Percentiles rank a stretch among this genome's conserved stretches.
These are phyloP conservation scores for Distichodus sexfasciatus DNA, from an alignment of 2,797 vertebrate species.

Conservation along the genomic window DNA sequence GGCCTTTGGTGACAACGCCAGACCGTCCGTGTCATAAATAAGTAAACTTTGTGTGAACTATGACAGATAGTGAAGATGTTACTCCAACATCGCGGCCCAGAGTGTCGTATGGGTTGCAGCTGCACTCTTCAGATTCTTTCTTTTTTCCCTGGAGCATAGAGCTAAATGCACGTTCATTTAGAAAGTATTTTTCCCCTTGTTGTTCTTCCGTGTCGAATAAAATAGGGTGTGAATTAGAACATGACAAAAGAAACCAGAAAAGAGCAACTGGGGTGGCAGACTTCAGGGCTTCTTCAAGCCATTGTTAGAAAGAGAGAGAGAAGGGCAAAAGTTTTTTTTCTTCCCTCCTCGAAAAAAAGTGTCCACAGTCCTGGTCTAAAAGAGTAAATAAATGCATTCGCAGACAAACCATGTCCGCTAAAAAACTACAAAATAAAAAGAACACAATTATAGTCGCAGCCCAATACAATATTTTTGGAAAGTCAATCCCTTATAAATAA, in stretches of 20 bases:
- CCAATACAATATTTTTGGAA: no score
- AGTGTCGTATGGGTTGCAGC: constrained; percentile 57
- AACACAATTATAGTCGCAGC: no score
- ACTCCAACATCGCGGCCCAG: constrained; percentile 63
- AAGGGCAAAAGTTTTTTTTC: no score
- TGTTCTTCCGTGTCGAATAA: neutral
- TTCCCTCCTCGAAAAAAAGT: no score
- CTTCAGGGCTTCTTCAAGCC: no score
- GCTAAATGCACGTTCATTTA: constrained; percentile 60
- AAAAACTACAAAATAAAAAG: no score
- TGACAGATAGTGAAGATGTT: constrained; percentile 63
- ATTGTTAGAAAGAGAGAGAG: no score
- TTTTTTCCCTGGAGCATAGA: constrained; percentile 51
- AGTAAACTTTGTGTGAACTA: constrained; percentile 66
- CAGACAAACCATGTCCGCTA: no score
- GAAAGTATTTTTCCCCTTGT: constrained; percentile 61
- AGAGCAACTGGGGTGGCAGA: no score
- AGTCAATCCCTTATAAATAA: no score
- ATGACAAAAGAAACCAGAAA: neutral
- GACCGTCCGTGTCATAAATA: constrained; percentile 60
- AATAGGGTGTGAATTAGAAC: constrained; percentile 21
- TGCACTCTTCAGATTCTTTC: constrained; percentile 60
- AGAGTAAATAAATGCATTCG: no score
- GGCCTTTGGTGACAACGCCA: constrained; percentile 62
- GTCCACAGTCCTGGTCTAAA: no score